phyloP scores from a whole-genome alignment of 2,113 vertebrate genomes.

The Grammomys surdaster region DNA sequence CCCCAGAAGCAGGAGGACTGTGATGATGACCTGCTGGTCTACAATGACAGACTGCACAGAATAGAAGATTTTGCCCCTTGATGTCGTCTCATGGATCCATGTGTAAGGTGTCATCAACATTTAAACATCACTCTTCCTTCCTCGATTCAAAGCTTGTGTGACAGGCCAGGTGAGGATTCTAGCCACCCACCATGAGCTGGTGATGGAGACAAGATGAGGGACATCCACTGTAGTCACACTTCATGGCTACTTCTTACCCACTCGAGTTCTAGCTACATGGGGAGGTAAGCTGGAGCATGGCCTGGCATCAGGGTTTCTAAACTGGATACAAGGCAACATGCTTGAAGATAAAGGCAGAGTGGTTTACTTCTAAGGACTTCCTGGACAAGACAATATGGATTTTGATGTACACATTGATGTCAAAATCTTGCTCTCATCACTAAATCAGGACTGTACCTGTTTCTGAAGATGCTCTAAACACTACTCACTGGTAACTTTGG shows the following conservation, averaged over 20 bases:
- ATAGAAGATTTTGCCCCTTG: fast-evolving
- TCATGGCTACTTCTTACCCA: background rate
- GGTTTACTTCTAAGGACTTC: background rate
- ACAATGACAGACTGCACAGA: background rate
- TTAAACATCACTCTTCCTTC: background rate
- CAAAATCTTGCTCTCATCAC: background rate
- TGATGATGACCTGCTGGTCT: background rate
- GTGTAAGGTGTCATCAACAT: constrained; percentile 73
- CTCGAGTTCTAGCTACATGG: background rate
- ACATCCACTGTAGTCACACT: background rate
- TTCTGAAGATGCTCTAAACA: background rate
- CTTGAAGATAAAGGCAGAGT: background rate
- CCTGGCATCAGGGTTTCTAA: background rate
- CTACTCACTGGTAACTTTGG: background rate
- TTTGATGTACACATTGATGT: background rate
- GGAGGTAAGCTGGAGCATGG: background rate
- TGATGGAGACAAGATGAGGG: background rate
- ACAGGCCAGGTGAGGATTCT: background rate
- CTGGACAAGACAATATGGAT: background rate
- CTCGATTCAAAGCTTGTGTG: background rate
- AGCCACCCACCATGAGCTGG: background rate
- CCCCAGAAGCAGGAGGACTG: constrained; percentile 56
- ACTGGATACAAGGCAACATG: background rate
- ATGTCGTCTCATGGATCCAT: background rate
- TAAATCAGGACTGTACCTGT: background rate